Conservation (phyloP, 2,888 invertebrate genomes). For the Cerastoderma edule region DNA sequence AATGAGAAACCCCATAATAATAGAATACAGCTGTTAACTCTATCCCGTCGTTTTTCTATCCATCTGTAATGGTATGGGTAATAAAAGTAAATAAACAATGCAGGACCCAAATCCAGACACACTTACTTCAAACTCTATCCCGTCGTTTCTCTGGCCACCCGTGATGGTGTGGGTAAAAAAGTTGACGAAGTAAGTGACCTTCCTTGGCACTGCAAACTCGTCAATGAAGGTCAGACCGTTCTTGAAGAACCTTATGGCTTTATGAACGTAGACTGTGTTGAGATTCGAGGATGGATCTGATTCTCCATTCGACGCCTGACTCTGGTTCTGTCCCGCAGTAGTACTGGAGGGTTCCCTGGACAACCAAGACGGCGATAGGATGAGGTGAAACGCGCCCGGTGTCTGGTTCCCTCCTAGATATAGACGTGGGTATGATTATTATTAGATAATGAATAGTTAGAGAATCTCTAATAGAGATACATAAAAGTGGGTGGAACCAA, state of each 20-base stretch:
- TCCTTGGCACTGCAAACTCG: constrained; percentile 61
- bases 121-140: constrained; percentile 31
- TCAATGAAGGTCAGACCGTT: constrained; percentile 66
- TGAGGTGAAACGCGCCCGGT: constrained; percentile 64
- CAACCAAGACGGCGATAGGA: constrained; percentile 65
- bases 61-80: background rate
- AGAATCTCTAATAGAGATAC: no score
- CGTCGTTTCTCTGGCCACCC: constrained; percentile 48
- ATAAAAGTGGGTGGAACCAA: no score
- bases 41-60: background rate
- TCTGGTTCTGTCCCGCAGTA: constrained; percentile 25
- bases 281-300: background rate
- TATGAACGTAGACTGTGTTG: constrained; percentile 63
- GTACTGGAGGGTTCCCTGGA: constrained; percentile 37
- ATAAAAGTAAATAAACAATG: no score
- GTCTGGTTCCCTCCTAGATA: constrained; percentile 57
- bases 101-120: no score
- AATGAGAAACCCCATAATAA: background rate
- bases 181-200: constrained; percentile 69
- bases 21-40: background rate
- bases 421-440: no score
- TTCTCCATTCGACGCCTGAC: no score
- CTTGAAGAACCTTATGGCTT: constrained; percentile 65
- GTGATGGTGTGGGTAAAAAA: constrained; percentile 64
- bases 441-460: no score